Percentiles rank a stretch among this genome's conserved stretches.
These are phyloP conservation scores for Ctenochaetus hawaiiensis DNA, from an alignment of 2,797 vertebrate species.

Conservation along the genomic window DNA sequence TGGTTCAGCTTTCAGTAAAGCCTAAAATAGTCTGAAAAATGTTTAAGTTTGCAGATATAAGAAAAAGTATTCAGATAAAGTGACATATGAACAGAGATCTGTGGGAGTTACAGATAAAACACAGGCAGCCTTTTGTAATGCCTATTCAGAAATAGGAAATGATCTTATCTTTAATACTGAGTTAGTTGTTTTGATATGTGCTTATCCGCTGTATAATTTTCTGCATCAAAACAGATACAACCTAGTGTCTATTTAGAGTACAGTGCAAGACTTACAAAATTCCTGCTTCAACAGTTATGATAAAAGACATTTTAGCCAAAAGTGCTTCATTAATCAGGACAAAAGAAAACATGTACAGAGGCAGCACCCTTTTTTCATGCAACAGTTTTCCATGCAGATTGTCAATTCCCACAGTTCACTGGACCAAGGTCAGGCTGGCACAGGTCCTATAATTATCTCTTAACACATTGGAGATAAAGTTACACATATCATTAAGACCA, in stretches of 20 bases:
- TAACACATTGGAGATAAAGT: conserved; percentile 36
- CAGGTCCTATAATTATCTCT: conserved; percentile 44
- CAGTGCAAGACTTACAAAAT: not conserved
- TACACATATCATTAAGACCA: not conserved
- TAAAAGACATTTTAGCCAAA: not conserved
- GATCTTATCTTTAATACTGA: not conserved
- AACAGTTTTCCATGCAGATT: not conserved
- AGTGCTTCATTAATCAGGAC: not conserved
- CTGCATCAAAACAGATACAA: not conserved
- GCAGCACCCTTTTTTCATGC: not conserved
- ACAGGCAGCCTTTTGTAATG: not conserved
- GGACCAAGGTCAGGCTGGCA: conserved; percentile 13
- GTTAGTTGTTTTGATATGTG: not conserved
- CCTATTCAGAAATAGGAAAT: not conserved
- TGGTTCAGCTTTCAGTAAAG: conserved; percentile 1
- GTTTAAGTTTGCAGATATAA: not conserved
- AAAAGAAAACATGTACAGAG: not conserved
- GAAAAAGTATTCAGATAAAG: not conserved
- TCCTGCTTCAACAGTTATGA: not conserved
- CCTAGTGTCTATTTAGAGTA: not conserved
- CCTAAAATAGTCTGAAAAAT: not conserved
- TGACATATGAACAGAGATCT: not conserved
- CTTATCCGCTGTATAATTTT: not conserved
- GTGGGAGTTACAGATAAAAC: not conserved
- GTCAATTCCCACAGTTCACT: conserved; percentile 19